Evolutionary conservation across 2,888 invertebrate genomes (phyloP), one percentile per base, ranked within the genome.

Genomic region (Malthinus flaveolus): DNA sequence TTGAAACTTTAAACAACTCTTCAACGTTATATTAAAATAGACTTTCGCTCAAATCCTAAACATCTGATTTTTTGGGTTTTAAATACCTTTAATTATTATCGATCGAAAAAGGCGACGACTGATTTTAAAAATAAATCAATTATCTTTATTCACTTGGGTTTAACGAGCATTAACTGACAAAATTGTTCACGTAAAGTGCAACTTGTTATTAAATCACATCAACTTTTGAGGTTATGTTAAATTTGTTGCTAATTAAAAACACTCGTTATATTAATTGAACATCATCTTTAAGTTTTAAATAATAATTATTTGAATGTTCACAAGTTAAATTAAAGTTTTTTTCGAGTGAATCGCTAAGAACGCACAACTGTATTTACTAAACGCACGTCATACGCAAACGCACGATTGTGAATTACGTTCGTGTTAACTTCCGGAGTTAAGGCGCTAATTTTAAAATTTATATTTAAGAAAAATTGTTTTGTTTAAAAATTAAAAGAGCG

Each of bases 331-430:
- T 42, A 15, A 15, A 9, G 39, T 42, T 9, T 42, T 15, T 36
- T 49, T 11, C 44, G 34, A 35, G 34, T 46, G 37, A 37, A 49
- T 50, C 49, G 51, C 60, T 63, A 62, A 62, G 59, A 63, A 64
- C 59, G 61, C 59, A 64, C 58, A 49, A 60, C 58, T 56, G 32
- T 59, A 64, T 55, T 59, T 55, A 54, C 58, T 58, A 56, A 49
- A 51, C 52, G 60, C 55, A 59, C 64, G 67, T 66, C 60, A 66
- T 66, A 59, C 66, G 67, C 68, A 61, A 66, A 67, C 66, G 62
- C 66, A 66, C 64, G 64, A 64, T 23, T 23, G 64, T 64, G 64
- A 59, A 66, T 67, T 67, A 66, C 65, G 65, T 64, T 63, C 57
- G 58, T 66, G 65, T 65, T 66, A 63, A 59, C 62, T 68, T 68